These are phyloP conservation scores for Cyclura pinguis DNA, from an alignment of 2,797 vertebrate genomes.

Conservation along the genomic window DNA sequence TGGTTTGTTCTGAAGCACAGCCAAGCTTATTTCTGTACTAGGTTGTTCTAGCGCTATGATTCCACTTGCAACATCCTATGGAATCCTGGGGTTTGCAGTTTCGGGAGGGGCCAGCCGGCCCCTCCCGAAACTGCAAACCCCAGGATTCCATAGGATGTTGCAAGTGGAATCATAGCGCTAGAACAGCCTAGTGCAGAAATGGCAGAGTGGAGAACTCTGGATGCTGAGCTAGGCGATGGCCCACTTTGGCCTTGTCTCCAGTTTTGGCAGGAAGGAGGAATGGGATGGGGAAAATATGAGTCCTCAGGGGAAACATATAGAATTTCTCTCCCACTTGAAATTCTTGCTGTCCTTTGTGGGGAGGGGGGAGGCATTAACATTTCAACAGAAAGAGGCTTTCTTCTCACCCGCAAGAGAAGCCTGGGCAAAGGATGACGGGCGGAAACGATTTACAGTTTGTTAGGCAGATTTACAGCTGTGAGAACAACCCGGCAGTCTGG, in stretches of 20 bases:
- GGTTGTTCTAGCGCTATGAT: too few species aligned
- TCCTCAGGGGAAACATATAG: slow-evolving; percentile 50
- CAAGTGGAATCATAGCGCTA: too few species aligned
- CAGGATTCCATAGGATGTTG: too few species aligned
- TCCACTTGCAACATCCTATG: too few species aligned
- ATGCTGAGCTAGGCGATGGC: not conserved
- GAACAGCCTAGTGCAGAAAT: too few species aligned
- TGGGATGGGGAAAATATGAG: slow-evolving; percentile 43
- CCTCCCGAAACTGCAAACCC: too few species aligned
- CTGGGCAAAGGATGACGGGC: not conserved
- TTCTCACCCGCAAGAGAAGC: not conserved
- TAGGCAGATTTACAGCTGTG: not conserved
- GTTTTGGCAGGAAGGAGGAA: slow-evolving; percentile 30
- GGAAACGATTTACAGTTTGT: slow-evolving; percentile 5
- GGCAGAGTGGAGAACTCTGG: not conserved
- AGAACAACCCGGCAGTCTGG: fast-evolving
- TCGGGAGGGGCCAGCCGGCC: too few species aligned
- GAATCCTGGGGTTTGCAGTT: too few species aligned
- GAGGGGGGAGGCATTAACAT: slow-evolving; percentile 1
- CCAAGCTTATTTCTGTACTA: too few species aligned
- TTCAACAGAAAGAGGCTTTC: not conserved
- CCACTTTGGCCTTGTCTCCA: not conserved
- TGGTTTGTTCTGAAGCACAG: too few species aligned
- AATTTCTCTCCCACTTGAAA: slow-evolving; percentile 55
- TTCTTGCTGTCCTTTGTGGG: slow-evolving; percentile 47